Conservation (phyloP, 2,113 vertebrate species). For the Microcebus tavaratra region DNA sequence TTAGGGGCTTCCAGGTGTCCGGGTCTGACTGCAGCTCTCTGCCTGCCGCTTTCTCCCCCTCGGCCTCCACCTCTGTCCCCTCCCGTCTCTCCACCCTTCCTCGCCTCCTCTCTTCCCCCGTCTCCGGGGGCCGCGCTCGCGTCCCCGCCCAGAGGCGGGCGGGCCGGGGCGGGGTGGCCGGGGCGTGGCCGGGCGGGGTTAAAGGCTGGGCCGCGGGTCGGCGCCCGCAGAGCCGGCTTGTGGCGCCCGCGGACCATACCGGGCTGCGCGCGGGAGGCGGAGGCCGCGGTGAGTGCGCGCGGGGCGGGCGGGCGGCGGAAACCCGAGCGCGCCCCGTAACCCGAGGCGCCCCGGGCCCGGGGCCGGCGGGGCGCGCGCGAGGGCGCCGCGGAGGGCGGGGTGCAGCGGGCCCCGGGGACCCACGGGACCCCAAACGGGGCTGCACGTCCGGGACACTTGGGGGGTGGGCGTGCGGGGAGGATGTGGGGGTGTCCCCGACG, state of each 20-base stretch:
- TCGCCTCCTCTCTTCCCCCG: not conserved
- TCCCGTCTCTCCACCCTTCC: not conserved
- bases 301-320: not conserved
- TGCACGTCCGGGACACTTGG: not conserved
- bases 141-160: not conserved
- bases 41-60: not conserved
- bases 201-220: not conserved
- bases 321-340: not conserved
- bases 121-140: not conserved
- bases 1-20: not conserved
- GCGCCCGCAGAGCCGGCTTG: not conserved
- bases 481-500: not conserved
- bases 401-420: not conserved
- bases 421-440: not conserved
- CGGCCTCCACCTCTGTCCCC: not conserved
- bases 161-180: not conserved
- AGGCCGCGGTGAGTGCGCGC: constrained; percentile 20
- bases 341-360: not conserved
- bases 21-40: not conserved
- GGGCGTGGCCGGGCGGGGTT: not conserved
- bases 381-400: not conserved
- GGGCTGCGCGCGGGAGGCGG: not conserved
- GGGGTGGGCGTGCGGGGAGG: too few species aligned
- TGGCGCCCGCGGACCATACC: not conserved
- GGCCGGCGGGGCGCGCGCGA: not conserved